Base-by-base conservation (phyloP, 2,888 invertebrate species). In the Conops quadrifasciatus region DNA sequence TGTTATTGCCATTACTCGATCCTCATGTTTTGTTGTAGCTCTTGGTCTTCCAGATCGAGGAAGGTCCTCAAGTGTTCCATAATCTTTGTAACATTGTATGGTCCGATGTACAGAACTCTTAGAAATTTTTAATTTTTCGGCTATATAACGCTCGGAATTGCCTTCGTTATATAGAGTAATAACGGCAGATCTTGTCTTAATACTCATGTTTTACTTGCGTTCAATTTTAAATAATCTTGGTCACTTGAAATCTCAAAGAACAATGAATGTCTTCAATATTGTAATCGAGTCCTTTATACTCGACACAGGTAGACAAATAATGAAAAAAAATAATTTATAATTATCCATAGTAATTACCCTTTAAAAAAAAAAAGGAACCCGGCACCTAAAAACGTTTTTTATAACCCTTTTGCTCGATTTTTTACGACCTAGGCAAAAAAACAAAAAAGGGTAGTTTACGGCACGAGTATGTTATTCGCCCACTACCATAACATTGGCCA, bases 311-410 rank as follows among this genome's bases (percentile, higher is more conserved):
- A 43, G 28, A 65, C 15, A 49, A 49, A n/a, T n/a, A n/a, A n/a
- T n/a, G n/a, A n/a, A n/a, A n/a, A n/a, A n/a, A n/a, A n/a, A n/a
- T n/a, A n/a, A n/a, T n/a, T n/a, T n/a, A n/a, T n/a, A n/a, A n/a
- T n/a, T n/a, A n/a, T n/a, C n/a, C n/a, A n/a, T n/a, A n/a, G n/a
- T n/a, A n/a, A n/a, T n/a, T n/a, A n/a, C n/a, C n/a, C n/a, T n/a
- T n/a, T n/a, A n/a, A n/a, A n/a, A n/a, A n/a, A n/a, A n/a, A n/a
- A n/a, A n/a, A n/a, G n/a, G n/a, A n/a, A n/a, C n/a, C n/a, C n/a
- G n/a, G n/a, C n/a, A 36, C 63, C 49, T 56, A 64, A 28, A 65
- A 30, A 49, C 26, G 21, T 15, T 64, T 51, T 65, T 65, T 36
- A 64, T 64, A 49, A 15, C 13, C 28, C 15, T 64, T 60, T 36